These are phyloP conservation scores for Catharus bicknelli DNA, from an alignment of 2,113 vertebrate genomes.

Conservation along the genomic window DNA sequence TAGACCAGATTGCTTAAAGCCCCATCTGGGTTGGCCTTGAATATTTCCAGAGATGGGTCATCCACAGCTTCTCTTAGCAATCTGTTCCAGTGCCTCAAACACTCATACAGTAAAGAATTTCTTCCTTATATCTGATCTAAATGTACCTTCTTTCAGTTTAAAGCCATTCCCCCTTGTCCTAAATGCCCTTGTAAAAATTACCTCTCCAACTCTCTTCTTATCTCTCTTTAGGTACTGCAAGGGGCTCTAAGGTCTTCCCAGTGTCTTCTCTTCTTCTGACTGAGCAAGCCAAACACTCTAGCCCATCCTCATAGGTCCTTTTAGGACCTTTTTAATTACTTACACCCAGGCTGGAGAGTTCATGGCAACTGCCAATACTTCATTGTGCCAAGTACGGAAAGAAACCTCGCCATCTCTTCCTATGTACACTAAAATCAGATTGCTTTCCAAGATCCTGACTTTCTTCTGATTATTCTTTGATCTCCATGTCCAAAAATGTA, in stretches of 20 bases:
- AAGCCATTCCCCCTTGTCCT: not conserved
- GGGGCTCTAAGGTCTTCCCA: not conserved
- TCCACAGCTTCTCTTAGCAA: not conserved
- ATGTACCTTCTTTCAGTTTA: not conserved
- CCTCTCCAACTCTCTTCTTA: not conserved
- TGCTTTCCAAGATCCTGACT: slow-evolving; percentile 1
- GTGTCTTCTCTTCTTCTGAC: not conserved
- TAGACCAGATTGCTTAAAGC: not conserved
- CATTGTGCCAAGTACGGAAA: slow-evolving; percentile 10
- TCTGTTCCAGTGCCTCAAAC: not conserved
- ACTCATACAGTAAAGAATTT: not conserved
- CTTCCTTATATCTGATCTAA: not conserved
- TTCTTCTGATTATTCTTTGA: slow-evolving; percentile 16
- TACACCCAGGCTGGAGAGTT: not conserved
- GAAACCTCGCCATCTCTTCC: slow-evolving; percentile 4
- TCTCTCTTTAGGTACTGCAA: not conserved
- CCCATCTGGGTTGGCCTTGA: not conserved
- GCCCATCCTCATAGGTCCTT: not conserved
- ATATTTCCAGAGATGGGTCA: not conserved
- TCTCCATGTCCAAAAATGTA: not conserved
- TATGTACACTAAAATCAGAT: slow-evolving; percentile 31
- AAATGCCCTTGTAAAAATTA: not conserved
- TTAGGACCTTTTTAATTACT: not conserved
- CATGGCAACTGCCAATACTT: slow-evolving; percentile 2
- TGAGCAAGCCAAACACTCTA: not conserved